A percentile compares a stretch with the other conserved stretches of the same genome.
phyloP scores from a whole-genome alignment of 2,113 vertebrate species.

The Eulacestoma nigropectus region DNA sequence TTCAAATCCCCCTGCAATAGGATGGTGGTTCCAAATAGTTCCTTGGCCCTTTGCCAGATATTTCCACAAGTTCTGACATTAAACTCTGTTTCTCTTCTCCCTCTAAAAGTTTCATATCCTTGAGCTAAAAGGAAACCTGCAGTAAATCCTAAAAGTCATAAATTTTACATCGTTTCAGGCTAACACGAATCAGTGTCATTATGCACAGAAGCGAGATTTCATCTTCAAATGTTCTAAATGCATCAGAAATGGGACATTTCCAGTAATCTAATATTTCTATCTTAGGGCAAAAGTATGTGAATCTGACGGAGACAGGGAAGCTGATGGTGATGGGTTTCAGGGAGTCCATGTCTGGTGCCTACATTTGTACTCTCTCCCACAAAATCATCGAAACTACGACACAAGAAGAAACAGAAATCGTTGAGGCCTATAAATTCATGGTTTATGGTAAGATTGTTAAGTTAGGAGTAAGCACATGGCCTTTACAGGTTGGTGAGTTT shows the following conservation, averaged over 20 bases:
- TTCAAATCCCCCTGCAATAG: not conserved
- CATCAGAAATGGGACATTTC: not conserved
- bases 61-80: not conserved
- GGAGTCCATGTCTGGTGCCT: conserved; percentile 69
- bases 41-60: not conserved
- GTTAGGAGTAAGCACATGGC: not conserved
- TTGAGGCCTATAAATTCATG: conserved; percentile 65
- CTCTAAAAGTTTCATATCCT: not conserved
- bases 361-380: conserved; percentile 70
- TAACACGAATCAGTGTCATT: rapidly evolving
- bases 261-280: not conserved
- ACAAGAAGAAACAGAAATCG: conserved; percentile 35
- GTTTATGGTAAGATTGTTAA: conserved; percentile 65
- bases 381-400: conserved; percentile 53
- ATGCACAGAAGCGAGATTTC: not conserved
- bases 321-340: conserved; percentile 65
- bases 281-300: conserved; percentile 45
- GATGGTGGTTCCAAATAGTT: not conserved
- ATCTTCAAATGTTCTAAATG: not conserved
- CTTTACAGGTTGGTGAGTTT: not conserved
- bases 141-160: not conserved
- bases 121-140: not conserved
- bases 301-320: conserved; percentile 65
- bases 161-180: not conserved
- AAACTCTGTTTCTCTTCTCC: not conserved